These are phyloP conservation scores for Ctenicera cuprea DNA, from an alignment of 2,888 invertebrate species.

Conservation along the genomic window DNA sequence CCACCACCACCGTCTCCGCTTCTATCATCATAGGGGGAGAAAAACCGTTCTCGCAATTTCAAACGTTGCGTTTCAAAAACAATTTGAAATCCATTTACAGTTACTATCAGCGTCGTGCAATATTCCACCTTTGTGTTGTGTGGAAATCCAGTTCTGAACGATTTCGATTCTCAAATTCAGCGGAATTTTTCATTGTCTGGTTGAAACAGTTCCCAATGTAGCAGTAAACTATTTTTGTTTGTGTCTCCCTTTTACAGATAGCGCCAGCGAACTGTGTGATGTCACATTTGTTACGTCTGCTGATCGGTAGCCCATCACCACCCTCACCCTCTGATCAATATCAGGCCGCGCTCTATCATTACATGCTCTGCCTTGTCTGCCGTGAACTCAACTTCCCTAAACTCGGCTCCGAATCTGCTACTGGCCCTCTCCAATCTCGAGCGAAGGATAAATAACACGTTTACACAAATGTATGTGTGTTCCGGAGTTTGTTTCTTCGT, in stretches of 20 bases:
- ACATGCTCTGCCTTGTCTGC: conserved; percentile 54
- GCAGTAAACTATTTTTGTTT: conserved; percentile 62
- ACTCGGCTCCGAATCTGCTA: conserved; percentile 13
- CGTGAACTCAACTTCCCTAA: conserved; percentile 46
- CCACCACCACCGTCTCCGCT: conserved; percentile 4
- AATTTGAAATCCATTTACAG: conserved; percentile 57
- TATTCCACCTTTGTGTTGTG: conserved; percentile 57
- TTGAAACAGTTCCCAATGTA: conserved; percentile 58
- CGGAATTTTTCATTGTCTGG: conserved; percentile 62
- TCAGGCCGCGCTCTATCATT: conserved; percentile 59
- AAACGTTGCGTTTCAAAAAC: conserved; percentile 52
- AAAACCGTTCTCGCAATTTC: conserved; percentile 43
- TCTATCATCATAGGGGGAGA: conserved; percentile 39
- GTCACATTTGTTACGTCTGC: conserved; percentile 65
- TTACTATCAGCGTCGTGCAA: conserved; percentile 55
- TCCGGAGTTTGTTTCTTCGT: conserved; percentile 43
- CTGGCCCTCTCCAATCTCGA: conserved; percentile 30
- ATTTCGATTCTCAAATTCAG: conserved; percentile 61
- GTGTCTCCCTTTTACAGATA: conserved; percentile 58
- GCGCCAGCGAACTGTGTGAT: conserved; percentile 64
- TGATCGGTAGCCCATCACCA: conserved; percentile 62
- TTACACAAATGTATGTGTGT: conserved; percentile 48
- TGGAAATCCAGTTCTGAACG: conserved; percentile 56
- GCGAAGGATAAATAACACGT: conserved; percentile 49
- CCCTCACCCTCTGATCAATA: conserved; percentile 62